Percentiles rank a stretch among this genome's conserved stretches.
Evolutionary conservation across 2,797 vertebrate species (phyloP).

Genomic region (Ptychadena robeensis): DNA sequence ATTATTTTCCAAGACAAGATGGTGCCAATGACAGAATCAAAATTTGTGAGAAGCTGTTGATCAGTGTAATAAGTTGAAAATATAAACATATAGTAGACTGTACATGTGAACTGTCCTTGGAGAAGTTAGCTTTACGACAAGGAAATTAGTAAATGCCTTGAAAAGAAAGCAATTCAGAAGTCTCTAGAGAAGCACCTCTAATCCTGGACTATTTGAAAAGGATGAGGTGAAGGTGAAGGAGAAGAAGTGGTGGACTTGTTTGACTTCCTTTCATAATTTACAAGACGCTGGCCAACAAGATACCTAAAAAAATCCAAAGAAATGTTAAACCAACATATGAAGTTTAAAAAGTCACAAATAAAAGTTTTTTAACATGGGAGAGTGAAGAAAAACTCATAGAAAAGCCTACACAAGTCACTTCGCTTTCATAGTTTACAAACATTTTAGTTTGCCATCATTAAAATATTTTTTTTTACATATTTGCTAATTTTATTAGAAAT

Average conservation of each 20-base stretch:
- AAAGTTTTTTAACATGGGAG: too few species aligned
- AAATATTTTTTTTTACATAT: too few species aligned
- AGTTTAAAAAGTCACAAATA: too few species aligned
- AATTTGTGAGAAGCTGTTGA: slow-evolving; percentile 25
- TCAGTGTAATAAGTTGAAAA: slow-evolving; percentile 71
- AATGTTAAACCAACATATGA: too few species aligned
- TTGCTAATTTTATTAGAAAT: too few species aligned
- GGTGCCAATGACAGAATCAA: slow-evolving; percentile 71
- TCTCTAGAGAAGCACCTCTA: slow-evolving; percentile 71
- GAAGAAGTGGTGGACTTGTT: slow-evolving; percentile 82
- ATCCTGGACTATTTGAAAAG: slow-evolving; percentile 85
- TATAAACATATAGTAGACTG: slow-evolving; percentile 66
- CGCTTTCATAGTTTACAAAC: too few species aligned
- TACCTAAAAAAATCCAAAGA: slow-evolving; percentile 79
- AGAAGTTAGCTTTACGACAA: slow-evolving; percentile 70
- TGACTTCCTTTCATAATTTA: slow-evolving; percentile 95
- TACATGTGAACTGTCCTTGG: slow-evolving; percentile 70
- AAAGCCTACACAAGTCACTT: too few species aligned
- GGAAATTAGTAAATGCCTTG: slow-evolving; percentile 69
- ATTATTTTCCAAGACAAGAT: slow-evolving; percentile 85
- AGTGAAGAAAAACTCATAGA: too few species aligned
- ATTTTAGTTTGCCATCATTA: too few species aligned
- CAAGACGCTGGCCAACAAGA: slow-evolving; percentile 95
- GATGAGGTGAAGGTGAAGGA: slow-evolving; percentile 76
- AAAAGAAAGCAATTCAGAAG: slow-evolving; percentile 72